Percentiles rank a stretch among this genome's conserved stretches.
These are phyloP conservation scores for Limnothrissa miodon DNA, from an alignment of 2,113 vertebrate species.

Conservation along the genomic window DNA sequence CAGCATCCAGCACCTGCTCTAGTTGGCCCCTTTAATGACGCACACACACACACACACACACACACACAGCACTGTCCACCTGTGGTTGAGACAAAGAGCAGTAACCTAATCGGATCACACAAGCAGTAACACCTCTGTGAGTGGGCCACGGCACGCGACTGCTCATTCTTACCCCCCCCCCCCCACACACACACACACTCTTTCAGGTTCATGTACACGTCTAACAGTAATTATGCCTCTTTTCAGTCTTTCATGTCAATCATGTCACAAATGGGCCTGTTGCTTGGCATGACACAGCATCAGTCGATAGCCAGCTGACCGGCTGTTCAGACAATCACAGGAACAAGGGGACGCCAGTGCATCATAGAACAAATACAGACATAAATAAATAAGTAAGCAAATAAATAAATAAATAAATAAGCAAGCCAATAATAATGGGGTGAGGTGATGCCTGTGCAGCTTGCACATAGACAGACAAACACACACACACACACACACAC, in stretches of 20 bases:
- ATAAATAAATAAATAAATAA: neutral
- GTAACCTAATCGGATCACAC: neutral
- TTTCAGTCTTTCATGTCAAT: slow-evolving; percentile 1
- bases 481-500: neutral
- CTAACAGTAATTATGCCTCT: neutral
- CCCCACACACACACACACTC: neutral
- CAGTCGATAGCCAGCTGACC: slow-evolving; percentile 17
- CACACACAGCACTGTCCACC: slow-evolving; percentile 37
- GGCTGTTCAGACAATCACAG: slow-evolving; percentile 11
- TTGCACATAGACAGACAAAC: neutral
- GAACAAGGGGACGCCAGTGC: neutral
- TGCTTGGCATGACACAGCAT: neutral
- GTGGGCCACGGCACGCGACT: neutral
- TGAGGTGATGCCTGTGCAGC: slow-evolving; percentile 9
- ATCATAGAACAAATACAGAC: too few species aligned
- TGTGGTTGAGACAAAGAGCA: slow-evolving; percentile 22
- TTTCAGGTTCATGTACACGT: slow-evolving; percentile 33
- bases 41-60: slow-evolving; percentile 29
- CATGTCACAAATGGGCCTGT: neutral
- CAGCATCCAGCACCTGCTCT: slow-evolving; percentile 61
- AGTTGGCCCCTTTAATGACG: neutral
- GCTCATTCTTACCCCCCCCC: neutral
- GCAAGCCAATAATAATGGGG: too few species aligned
- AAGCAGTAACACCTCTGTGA: neutral
- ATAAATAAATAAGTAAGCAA: too few species aligned